A percentile compares a stretch with the other conserved stretches of the same genome.
Conservation (phyloP, 2,888 invertebrate genomes). For the Amphipyra tragopoginis region DNA sequence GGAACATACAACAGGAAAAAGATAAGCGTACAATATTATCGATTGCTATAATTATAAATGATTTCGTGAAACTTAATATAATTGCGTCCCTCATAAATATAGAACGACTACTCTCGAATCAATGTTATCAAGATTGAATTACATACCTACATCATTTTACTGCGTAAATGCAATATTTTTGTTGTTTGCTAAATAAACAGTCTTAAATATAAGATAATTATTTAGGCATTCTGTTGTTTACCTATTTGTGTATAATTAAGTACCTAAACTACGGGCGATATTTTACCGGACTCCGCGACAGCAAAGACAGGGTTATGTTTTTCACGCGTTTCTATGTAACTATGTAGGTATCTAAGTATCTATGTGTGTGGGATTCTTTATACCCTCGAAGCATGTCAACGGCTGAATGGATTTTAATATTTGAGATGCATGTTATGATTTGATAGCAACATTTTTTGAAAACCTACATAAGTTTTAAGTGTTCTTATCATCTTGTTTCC, state of each 20-base stretch:
- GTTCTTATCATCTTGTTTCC: too few species aligned
- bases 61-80: slow-evolving; percentile 23
- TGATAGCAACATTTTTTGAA: too few species aligned
- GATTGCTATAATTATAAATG: slow-evolving; percentile 15
- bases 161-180: slow-evolving; percentile 13
- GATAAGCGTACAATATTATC: slow-evolving; percentile 24
- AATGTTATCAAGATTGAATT: slow-evolving; percentile 16
- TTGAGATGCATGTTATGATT: too few species aligned
- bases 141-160: slow-evolving; percentile 23
- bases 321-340: too few species aligned
- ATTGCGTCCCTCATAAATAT: slow-evolving; percentile 5
- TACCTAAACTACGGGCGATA: not conserved
- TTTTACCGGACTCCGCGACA: too few species aligned
- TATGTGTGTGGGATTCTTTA: too few species aligned
- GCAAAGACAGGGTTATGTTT: too few species aligned
- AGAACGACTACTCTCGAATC: slow-evolving; percentile 17
- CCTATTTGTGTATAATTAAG: not conserved
- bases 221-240: slow-evolving; percentile 3
- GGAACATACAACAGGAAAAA: slow-evolving; percentile 22
- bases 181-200: slow-evolving; percentile 23
- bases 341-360: too few species aligned
- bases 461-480: too few species aligned
- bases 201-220: not conserved
- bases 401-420: too few species aligned
- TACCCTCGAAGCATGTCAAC: too few species aligned